Conservation (phyloP, 2,888 invertebrate genomes). For the Apodemia zela region DNA sequence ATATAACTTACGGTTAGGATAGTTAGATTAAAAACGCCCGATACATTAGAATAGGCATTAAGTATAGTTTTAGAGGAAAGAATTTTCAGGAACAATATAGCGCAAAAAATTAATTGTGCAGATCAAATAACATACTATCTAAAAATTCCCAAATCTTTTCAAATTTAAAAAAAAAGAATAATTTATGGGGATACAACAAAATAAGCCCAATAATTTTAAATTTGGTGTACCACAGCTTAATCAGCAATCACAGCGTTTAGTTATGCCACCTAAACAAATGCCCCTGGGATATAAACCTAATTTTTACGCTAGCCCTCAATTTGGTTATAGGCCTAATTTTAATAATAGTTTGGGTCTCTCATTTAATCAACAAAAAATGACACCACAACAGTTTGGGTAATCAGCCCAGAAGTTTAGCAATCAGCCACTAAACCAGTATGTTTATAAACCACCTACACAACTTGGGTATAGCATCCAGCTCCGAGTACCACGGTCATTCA, state of each 20-base stretch:
- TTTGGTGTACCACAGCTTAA: not conserved
- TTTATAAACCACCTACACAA: not conserved
- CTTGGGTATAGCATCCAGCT: slow-evolving; percentile 12
- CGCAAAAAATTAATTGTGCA: not conserved
- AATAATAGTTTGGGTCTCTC: slow-evolving; percentile 3
- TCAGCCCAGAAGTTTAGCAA: no score
- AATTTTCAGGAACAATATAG: slow-evolving; percentile 20
- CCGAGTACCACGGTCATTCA: no score
- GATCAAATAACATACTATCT: not conserved
- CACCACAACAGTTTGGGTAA: no score
- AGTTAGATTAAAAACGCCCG: slow-evolving; percentile 1
- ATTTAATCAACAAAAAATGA: not conserved
- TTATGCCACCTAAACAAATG: not conserved
- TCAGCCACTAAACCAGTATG: not conserved
- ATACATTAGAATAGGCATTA: slow-evolving; percentile 7
- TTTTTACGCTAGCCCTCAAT: slow-evolving; percentile 4
- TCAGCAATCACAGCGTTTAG: not conserved
- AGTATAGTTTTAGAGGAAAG: slow-evolving; percentile 21
- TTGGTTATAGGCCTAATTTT: slow-evolving; percentile 16
- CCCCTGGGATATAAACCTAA: slow-evolving; percentile 1
- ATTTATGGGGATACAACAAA: not conserved
- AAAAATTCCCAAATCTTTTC: not conserved
- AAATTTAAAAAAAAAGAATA: not conserved
- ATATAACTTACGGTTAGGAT: not conserved
- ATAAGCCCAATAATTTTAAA: not conserved